Evolutionary conservation across 2,888 invertebrate genomes (phyloP).

Genomic region (Punctoribates punctum): DNA sequence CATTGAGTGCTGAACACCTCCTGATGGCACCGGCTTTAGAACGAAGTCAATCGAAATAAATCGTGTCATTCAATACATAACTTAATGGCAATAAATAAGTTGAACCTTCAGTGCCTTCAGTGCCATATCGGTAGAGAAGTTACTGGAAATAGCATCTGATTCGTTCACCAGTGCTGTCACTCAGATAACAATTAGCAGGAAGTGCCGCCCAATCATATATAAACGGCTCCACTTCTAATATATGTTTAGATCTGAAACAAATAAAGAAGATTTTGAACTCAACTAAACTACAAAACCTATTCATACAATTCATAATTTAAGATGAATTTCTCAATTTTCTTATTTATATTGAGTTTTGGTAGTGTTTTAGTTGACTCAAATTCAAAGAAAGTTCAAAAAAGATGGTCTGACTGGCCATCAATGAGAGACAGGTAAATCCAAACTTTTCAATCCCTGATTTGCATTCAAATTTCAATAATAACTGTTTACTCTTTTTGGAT

Average conservation of each 20-base stretch:
- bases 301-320: not conserved
- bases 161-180: not conserved
- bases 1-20: too few species aligned
- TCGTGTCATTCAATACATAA: too few species aligned
- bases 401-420: not conserved
- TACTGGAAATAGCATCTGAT: conserved; percentile 24
- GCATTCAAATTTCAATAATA: too few species aligned
- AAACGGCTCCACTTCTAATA: not conserved
- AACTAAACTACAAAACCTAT: not conserved
- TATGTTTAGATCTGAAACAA: not conserved
- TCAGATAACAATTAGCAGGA: conserved; percentile 30
- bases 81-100: not conserved
- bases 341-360: not conserved
- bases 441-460: not conserved
- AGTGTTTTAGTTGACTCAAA: not conserved
- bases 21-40: too few species aligned
- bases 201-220: conserved; percentile 19
- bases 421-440: conserved; percentile 2
- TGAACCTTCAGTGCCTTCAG: conserved; percentile 14
- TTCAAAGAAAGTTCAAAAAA: not conserved
- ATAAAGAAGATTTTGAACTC: not conserved
- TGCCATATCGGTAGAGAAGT: conserved; percentile 9
- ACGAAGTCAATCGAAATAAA: too few species aligned
- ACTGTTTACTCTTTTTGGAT: not conserved
- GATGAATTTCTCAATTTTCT: not conserved